Conservation (phyloP, 1,140 invertebrate species). For the Nasonia vitripennis region DNA sequence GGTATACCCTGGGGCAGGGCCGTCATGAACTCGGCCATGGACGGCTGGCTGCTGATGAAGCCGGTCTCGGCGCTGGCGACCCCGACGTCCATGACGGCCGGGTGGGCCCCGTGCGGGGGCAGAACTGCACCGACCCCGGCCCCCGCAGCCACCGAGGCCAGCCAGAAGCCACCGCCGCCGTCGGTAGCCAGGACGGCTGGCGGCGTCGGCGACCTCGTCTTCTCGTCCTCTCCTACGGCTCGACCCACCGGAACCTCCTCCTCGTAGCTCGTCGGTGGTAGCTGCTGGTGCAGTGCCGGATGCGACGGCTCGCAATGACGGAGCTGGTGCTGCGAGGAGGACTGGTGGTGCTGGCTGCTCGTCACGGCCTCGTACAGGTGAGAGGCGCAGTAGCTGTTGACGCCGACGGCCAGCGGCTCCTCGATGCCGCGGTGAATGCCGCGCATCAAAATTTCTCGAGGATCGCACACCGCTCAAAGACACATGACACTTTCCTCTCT, state of each 20-base stretch:
- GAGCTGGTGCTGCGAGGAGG: background rate
- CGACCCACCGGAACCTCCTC: constrained; percentile 29
- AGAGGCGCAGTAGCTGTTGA: constrained; percentile 10
- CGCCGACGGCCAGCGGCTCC: constrained; percentile 35
- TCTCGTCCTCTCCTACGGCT: constrained; percentile 45
- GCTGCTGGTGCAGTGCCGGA: constrained; percentile 47
- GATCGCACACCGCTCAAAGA: background rate
- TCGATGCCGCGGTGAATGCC: constrained; percentile 39
- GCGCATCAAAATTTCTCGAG: constrained; percentile 41
- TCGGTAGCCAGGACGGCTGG: constrained; percentile 74
- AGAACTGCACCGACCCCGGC: constrained; percentile 72
- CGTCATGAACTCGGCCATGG: constrained; percentile 95
- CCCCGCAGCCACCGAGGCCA: constrained; percentile 76
- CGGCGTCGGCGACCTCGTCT: constrained; percentile 72
- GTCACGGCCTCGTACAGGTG: background rate
- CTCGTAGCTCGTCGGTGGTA: constrained; percentile 58
- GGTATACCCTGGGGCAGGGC: constrained; percentile 83
- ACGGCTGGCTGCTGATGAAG: constrained; percentile 94
- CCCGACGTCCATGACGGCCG: constrained; percentile 67
- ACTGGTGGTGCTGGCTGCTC: background rate
- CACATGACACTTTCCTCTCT: too few relatives aligned
- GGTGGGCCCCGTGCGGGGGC: constrained; percentile 71
- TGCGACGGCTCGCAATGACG: background rate
- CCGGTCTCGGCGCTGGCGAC: constrained; percentile 84
- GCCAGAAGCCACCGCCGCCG: constrained; percentile 76